Conservation (phyloP, 1,140 invertebrate species). For the Venustaconcha ellipsiformis region DNA sequence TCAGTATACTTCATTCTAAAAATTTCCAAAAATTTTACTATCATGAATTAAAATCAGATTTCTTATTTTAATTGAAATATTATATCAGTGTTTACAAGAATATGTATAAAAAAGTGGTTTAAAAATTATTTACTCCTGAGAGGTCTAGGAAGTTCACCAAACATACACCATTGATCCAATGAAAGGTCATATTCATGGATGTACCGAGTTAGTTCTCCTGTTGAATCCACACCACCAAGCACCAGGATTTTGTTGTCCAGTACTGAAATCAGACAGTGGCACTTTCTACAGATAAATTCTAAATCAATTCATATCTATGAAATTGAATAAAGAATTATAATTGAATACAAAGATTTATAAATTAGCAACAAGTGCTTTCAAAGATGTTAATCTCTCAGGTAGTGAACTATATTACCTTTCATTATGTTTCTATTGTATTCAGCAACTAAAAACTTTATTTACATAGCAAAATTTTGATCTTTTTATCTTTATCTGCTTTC, state of each 20-base stretch:
- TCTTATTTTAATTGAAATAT: too few relatives aligned
- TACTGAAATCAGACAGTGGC: slow-evolving; percentile 18
- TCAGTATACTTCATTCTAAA: too few relatives aligned
- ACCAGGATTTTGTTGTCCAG: slow-evolving; percentile 35
- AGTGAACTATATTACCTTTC: neutral
- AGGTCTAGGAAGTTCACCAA: slow-evolving; percentile 32
- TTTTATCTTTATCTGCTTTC: too few relatives aligned
- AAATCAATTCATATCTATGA: neutral
- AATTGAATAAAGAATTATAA: neutral
- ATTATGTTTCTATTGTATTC: neutral
- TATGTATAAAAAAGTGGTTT: too few relatives aligned
- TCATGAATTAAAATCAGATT: too few relatives aligned
- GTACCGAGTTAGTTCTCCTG: slow-evolving; percentile 13
- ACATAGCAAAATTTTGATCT: too few relatives aligned
- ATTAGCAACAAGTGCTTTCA: neutral
- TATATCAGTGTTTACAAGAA: too few relatives aligned
- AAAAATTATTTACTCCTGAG: slow-evolving; percentile 28
- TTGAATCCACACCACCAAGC: slow-evolving; percentile 26
- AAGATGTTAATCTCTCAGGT: neutral
- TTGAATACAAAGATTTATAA: neutral
- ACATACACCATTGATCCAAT: slow-evolving; percentile 23
- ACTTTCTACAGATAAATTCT: neutral
- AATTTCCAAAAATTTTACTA: too few relatives aligned
- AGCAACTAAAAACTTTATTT: neutral
- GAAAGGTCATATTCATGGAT: slow-evolving; percentile 31